Base-by-base conservation (phyloP, 2,113 vertebrate species). In the Euleptes europaea region DNA sequence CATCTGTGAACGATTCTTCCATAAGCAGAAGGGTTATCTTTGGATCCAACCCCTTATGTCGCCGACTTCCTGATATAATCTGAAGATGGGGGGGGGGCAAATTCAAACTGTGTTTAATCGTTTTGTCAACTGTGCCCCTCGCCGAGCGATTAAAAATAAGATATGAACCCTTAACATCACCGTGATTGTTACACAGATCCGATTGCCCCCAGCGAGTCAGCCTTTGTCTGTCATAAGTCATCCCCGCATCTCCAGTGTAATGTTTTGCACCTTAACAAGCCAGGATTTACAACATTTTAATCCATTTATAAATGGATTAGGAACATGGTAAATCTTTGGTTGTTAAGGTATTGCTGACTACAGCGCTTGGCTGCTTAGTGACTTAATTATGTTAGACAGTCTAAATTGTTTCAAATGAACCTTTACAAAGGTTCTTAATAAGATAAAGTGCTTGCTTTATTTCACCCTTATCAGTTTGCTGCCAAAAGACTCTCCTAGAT, bases 301-400 rank as follows among this genome's bases (percentile, higher is more conserved):
- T 70, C 75, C 82, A 84, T 82, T 88, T 88, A 84, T 82, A 89
- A 86, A 81, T 89, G 79, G 89, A 89, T 91, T 88, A 84, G 38
- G 74, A 88, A 89, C 19, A 72, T 82, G 84, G 72, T 91, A 91
- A 91, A 89, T 90, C 86, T 66, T 92, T 85, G 47, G 3, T 47
- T 40, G 14, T 83, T 87, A 90, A 89, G 35, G 71, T 81, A 83
- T 67, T 83, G 90, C 85, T 86, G 81, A 75, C 69, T 88, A 75
- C 71, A 86, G 88, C 84, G 82, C 85, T 81, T 80, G 77, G 80
- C 77, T 72, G 77, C 79, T 91, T 89, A 86, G 86, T 83, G 82
- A 89, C 90, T 89, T 94, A 92, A 93, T 92, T 94, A 86, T 21
- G 7, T 92, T 94, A 93, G 86, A 88, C 90, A 89, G 86, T 88